Conservation (phyloP, 2,797 vertebrate genomes). For the Syndactyla subalaris region DNA sequence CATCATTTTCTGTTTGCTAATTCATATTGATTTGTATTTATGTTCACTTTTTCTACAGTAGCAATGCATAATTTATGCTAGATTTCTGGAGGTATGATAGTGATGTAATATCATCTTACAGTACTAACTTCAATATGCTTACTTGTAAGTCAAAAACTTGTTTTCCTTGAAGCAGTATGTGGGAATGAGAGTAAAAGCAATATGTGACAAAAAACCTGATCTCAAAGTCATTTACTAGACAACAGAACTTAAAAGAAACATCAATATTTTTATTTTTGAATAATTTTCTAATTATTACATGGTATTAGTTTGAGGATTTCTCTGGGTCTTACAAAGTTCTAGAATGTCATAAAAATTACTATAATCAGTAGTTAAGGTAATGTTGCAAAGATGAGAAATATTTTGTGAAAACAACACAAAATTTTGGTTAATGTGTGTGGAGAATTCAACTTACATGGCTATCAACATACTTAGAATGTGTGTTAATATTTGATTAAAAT, state of each 20-base stretch:
- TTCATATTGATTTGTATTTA: neutral
- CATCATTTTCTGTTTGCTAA: neutral
- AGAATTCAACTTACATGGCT: neutral
- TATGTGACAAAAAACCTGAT: neutral
- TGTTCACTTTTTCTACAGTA: neutral
- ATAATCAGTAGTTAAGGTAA: neutral
- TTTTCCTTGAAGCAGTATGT: neutral
- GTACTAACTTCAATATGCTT: neutral
- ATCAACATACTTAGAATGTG: neutral
- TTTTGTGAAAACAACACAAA: neutral
- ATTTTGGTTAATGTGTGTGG: neutral
- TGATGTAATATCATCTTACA: neutral
- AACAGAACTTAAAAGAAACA: neutral
- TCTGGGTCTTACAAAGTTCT: neutral
- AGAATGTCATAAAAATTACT: neutral
- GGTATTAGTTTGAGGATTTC: neutral
- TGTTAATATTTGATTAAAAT: neutral
- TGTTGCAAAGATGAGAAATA: neutral
- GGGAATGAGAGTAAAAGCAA: neutral
- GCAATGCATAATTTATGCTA: neutral
- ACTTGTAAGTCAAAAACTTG: neutral
- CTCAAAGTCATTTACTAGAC: neutral
- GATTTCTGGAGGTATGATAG: neutral
- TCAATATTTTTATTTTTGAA: accelerated
- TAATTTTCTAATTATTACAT: neutral